Evolutionary conservation across 2,888 invertebrate genomes (phyloP), one percentile per base, ranked within the genome.

Genomic region (Polyommatus icarus): DNA sequence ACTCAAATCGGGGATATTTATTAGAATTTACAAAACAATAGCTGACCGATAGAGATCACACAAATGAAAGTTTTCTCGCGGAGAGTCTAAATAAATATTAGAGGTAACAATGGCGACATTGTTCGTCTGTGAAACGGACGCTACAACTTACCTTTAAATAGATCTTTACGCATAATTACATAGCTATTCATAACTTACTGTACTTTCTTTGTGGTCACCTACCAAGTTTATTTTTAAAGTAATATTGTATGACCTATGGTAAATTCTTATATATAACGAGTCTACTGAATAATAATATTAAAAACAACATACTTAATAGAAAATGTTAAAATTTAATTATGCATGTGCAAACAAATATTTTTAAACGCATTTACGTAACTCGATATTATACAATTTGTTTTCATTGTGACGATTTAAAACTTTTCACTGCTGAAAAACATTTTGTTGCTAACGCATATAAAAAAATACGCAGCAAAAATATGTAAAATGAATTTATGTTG

Each of bases 61-160:
- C 85, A 87, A 85, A 89, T 87, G 89, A 91, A 92, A 93, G 91
- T 90, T 85, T 85, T 84, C 87, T 90, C 88, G 90, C 90, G 46
- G 92, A 92, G 89, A 87, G 85, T 84, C 87, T 86, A 90, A 91
- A 91, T 89, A 91, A 90, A 90, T 90, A 86, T 87, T 84, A 85
- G 83, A 82, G 84, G 85, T 90, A 91, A 93, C 93, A 93, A 93
- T 92, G 90, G 88, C 87, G 84, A 90, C 88, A 92, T 93, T 93
- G 93, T 93, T 91, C 86, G 82, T 80, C 87, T 85, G 86, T 87
- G 89, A 91, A 92, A 88, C 91, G 87, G 84, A 86, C 86, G 85
- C 86, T 87, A 89, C 88, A 88, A 89, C 88, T 90, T 84, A 85
- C 77, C 76, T 54, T 78, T 81, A 79, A 79, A 78, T 76, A 80